Base-by-base conservation (phyloP, 2,888 invertebrate genomes). In the Volucella inanis region DNA sequence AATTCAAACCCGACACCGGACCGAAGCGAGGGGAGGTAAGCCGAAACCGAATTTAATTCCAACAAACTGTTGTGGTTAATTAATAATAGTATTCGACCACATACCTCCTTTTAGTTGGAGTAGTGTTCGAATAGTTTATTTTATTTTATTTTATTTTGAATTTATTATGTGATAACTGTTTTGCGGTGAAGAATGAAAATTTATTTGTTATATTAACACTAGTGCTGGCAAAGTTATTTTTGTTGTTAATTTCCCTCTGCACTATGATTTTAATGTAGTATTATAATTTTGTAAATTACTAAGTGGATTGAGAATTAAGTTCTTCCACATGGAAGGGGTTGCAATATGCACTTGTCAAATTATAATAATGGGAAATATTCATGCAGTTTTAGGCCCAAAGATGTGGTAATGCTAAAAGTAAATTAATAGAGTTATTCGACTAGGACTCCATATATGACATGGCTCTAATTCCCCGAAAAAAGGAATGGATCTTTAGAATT, bases 11-110 rank as follows among this genome's bases (percentile, higher is more conserved):
- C 11, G 45, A n/a, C 43, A 3, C 15, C 3, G 10, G 18, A 11
- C 22, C 2, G 39, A 50, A 11, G 41, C 52, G 6, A 14, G 38
- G 3, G 6, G 1, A 31, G 6, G 6, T 31, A 6, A 31, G 31
- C 31, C 31, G 31, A 4, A 31, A 57, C 64, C 15, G 65, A 62
- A 67, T 81, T 76, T 71, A 50, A 85, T 68, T 68, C 64, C 54
- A 64, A 72, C 81, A 72, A 81, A 72, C 62, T 76, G 72, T 64
- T 85, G 85, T 52, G 85, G 85, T 85, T 65, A 77, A 81, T 85
- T 85, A 81, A 76, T 72, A 74, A 74, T 62, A 31, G 31, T 31
- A 31, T 31, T 1, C 31, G 31, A 2, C 31, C 31, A 6, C 31
- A 4, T 6, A 0, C 31, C 6, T 6, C 6, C 31, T 31, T 74